A percentile compares a stretch with the other conserved stretches of the same genome.
phyloP scores from a whole-genome alignment of 1,140 invertebrate genomes.

The Zaprionus capensis region DNA sequence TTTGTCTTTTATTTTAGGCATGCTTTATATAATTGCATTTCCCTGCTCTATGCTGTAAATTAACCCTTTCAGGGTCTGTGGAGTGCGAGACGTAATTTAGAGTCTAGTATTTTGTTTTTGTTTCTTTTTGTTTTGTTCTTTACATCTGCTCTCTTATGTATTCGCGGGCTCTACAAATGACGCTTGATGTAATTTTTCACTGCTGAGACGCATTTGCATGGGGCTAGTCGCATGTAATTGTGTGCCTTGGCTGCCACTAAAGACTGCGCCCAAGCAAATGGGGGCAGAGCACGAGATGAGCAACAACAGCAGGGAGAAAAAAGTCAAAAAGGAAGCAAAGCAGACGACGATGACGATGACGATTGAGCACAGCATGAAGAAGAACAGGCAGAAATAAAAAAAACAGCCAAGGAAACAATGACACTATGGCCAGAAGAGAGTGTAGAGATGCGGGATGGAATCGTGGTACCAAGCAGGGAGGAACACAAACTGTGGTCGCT shows the following conservation, averaged over 20 bases:
- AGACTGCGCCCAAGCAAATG: constrained; percentile 68
- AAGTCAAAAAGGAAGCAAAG: constrained; percentile 45
- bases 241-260: constrained; percentile 59
- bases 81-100: constrained; percentile 38
- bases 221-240: constrained; percentile 61
- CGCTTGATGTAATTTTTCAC: constrained; percentile 66
- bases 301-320: constrained; percentile 25
- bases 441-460: constrained; percentile 6
- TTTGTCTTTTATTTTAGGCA: background rate
- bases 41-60: constrained; percentile 3
- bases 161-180: constrained; percentile 32
- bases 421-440: constrained; percentile 49
- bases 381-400: constrained; percentile 16
- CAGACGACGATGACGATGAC: constrained; percentile 49
- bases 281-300: constrained; percentile 53
- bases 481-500: constrained; percentile 52
- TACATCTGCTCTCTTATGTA: constrained; percentile 19
- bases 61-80: constrained; percentile 19
- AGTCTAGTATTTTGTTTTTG: constrained; percentile 9
- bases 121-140: constrained; percentile 8
- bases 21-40: background rate
- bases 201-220: constrained; percentile 27
- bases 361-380: constrained; percentile 30
- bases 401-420: constrained; percentile 41
- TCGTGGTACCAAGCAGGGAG: constrained; percentile 12